These are phyloP conservation scores for Sus cebifrons DNA, from an alignment of 2,797 vertebrate species.

Conservation along the genomic window DNA sequence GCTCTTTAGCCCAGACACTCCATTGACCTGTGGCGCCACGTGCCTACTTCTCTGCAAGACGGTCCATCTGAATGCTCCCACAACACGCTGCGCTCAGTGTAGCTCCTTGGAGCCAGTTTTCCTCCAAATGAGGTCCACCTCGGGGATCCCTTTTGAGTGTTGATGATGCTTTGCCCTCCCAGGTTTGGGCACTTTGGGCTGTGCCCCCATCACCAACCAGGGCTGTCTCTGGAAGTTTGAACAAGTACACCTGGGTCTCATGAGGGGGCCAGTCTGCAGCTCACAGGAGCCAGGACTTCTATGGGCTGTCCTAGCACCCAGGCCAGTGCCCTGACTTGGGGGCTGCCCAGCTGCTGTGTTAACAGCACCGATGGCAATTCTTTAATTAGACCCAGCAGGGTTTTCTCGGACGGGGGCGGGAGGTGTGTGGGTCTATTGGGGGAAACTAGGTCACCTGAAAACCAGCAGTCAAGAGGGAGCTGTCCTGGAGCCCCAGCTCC, in stretches of 20 bases:
- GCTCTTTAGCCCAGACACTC: neutral
- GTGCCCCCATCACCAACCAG: neutral
- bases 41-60: neutral
- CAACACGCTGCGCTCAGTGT: neutral
- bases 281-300: neutral
- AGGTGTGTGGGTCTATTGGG: constrained; percentile 83
- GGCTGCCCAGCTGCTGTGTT: constrained; percentile 30
- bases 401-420: constrained; percentile 82
- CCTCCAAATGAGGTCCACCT: neutral
- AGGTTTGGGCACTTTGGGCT: neutral
- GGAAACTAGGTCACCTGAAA: constrained; percentile 86
- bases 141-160: neutral
- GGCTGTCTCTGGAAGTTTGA: neutral
- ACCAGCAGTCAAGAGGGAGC: constrained; percentile 84
- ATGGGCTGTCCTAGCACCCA: constrained; percentile 8
- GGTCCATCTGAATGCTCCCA: neutral
- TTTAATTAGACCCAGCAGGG: constrained; percentile 85
- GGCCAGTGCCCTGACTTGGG: constrained; percentile 28
- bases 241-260: neutral
- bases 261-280: neutral
- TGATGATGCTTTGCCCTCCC: neutral
- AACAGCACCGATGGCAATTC: constrained; percentile 63
- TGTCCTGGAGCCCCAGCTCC: constrained; percentile 84
- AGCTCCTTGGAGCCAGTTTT: neutral
- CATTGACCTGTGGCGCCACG: neutral